Evolutionary conservation across 2,888 invertebrate species (phyloP).

Genomic region (Spilosoma lubricipeda): DNA sequence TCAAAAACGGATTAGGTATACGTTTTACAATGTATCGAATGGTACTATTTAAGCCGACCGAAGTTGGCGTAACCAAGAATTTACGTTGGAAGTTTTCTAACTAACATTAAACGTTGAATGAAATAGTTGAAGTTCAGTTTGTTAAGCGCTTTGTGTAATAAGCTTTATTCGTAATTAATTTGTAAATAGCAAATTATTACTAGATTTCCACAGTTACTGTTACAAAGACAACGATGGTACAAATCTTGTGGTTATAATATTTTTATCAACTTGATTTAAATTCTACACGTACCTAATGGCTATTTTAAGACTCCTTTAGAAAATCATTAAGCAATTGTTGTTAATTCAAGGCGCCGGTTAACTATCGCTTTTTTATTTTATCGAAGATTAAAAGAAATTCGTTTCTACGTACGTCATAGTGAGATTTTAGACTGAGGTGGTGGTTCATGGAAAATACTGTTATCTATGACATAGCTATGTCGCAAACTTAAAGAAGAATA

Average conservation of each 20-base stretch:
- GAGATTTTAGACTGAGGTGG: background rate
- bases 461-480: background rate
- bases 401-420: background rate
- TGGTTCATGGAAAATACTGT: background rate
- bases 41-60: slow-evolving; percentile 51
- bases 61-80: slow-evolving; percentile 55
- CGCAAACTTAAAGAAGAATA: background rate
- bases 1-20: slow-evolving; percentile 50
- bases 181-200: slow-evolving; percentile 35
- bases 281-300: background rate
- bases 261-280: background rate
- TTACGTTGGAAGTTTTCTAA: slow-evolving; percentile 57
- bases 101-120: slow-evolving; percentile 60
- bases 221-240: slow-evolving; percentile 3
- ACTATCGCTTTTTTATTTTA: background rate
- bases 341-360: background rate
- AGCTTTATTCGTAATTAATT: slow-evolving; percentile 59
- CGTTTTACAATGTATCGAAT: slow-evolving; percentile 54
- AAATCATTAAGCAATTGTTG: background rate
- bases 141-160: slow-evolving; percentile 60
- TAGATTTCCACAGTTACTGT: slow-evolving; percentile 16
- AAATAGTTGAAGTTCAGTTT: slow-evolving; percentile 67
- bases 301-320: background rate
- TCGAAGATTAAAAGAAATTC: background rate
- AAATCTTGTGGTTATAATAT: background rate